Percentiles rank a stretch among this genome's conserved stretches.
Conservation (phyloP, 2,113 vertebrate genomes). For the Neopipo cinnamomea region DNA sequence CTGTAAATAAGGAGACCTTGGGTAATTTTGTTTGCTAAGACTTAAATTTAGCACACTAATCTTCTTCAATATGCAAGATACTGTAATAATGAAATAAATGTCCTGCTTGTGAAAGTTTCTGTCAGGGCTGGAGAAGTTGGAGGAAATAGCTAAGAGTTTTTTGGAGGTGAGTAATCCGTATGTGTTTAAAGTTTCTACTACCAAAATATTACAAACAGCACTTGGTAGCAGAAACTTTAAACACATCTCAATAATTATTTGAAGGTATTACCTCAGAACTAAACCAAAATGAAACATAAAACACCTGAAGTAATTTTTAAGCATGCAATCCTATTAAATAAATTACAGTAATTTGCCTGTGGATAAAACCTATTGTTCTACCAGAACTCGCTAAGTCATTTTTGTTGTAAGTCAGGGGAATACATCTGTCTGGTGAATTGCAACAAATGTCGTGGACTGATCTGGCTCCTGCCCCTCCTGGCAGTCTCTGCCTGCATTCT, state of each 20-base stretch:
- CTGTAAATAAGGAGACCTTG: not conserved
- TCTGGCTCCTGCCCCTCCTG: no score
- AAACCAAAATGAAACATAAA: not conserved
- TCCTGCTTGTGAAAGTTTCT: not conserved
- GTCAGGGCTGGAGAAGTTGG: not conserved
- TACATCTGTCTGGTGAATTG: not conserved
- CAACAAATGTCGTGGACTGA: no score
- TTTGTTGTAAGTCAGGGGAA: not conserved
- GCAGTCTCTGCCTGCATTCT: no score
- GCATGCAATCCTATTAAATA: not conserved
- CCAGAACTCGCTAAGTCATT: not conserved
- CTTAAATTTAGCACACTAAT: not conserved
- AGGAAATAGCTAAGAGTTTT: not conserved
- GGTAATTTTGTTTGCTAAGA: not conserved
- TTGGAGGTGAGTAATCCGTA: fast-evolving
- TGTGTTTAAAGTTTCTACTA: not conserved
- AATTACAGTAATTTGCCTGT: not conserved
- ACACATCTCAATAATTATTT: not conserved
- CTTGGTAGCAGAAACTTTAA: not conserved
- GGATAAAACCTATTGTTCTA: not conserved
- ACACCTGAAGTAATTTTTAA: not conserved
- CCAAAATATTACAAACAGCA: not conserved
- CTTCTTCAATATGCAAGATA: not conserved
- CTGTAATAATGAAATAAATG: not conserved
- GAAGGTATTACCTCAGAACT: not conserved